These are phyloP conservation scores for Vultur gryphus DNA, from an alignment of 2,797 vertebrate genomes.

Conservation along the genomic window DNA sequence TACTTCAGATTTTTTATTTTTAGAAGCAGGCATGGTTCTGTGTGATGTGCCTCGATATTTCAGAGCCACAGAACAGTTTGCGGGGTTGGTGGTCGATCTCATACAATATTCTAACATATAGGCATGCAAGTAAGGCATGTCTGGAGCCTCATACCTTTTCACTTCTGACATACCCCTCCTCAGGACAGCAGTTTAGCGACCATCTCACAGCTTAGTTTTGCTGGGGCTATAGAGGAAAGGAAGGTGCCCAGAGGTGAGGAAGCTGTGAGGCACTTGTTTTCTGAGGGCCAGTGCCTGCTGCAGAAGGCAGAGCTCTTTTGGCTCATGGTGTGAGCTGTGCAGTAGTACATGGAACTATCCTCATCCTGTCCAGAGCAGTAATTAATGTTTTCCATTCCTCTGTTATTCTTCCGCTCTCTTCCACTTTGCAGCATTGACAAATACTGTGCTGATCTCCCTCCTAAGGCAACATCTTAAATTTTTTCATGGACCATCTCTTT, in stretches of 20 bases:
- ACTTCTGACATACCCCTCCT: neutral
- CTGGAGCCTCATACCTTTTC: neutral
- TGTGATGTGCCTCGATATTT: neutral
- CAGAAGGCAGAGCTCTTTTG: neutral
- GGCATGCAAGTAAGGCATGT: neutral
- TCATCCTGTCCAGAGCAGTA: neutral
- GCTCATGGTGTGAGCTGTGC: neutral
- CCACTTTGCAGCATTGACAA: neutral
- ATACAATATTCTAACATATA: neutral
- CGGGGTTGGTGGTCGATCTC: neutral
- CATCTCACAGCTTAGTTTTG: neutral
- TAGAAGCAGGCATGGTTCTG: neutral
- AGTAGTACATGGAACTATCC: neutral
- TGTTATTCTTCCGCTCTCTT: neutral
- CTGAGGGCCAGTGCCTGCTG: neutral
- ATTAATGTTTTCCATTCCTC: neutral
- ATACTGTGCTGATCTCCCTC: neutral
- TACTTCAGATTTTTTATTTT: conserved; percentile 14
- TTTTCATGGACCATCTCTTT: neutral
- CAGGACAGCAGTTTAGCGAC: neutral
- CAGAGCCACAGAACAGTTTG: neutral
- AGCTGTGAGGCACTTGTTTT: neutral
- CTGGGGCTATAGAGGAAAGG: neutral
- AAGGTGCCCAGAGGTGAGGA: neutral
- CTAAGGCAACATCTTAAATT: neutral